A percentile compares a stretch with the other conserved stretches of the same genome.
Conservation (phyloP, 2,113 vertebrate species). For the Sorex araneus region DNA sequence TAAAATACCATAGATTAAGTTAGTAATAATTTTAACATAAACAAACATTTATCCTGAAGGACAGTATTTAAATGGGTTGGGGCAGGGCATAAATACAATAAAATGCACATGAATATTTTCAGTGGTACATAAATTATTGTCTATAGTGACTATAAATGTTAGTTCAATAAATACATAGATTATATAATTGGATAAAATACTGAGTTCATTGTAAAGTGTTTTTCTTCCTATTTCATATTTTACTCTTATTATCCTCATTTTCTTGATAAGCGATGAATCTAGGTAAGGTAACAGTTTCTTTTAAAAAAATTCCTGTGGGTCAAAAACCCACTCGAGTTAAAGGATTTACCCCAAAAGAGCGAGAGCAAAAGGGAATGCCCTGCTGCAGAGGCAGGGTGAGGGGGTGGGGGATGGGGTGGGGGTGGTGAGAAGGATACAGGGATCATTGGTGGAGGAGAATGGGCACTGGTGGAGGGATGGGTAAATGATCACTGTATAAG, state of each 20-base stretch:
- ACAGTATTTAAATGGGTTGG: not conserved
- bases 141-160: too few species aligned
- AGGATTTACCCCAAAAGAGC: too few species aligned
- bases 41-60: not conserved
- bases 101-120: not conserved
- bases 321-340: too few species aligned
- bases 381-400: too few species aligned
- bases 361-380: too few species aligned
- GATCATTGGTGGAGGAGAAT: too few species aligned
- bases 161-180: too few species aligned
- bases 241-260: not conserved
- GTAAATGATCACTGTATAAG: too few species aligned
- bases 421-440: too few species aligned
- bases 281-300: not conserved
- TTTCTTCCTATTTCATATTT: not conserved
- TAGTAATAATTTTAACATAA: not conserved
- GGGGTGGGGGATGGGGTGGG: too few species aligned
- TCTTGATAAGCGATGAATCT: not conserved
- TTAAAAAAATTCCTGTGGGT: not conserved
- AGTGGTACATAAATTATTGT: not conserved
- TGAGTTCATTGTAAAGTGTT: not conserved
- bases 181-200: too few species aligned
- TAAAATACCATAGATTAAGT: not conserved
- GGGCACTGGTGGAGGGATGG: too few species aligned
- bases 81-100: not conserved